Evolutionary conservation across 1,140 invertebrate genomes (phyloP), one percentile per base, ranked within the genome.

Genomic region (Aphis craccivora): DNA sequence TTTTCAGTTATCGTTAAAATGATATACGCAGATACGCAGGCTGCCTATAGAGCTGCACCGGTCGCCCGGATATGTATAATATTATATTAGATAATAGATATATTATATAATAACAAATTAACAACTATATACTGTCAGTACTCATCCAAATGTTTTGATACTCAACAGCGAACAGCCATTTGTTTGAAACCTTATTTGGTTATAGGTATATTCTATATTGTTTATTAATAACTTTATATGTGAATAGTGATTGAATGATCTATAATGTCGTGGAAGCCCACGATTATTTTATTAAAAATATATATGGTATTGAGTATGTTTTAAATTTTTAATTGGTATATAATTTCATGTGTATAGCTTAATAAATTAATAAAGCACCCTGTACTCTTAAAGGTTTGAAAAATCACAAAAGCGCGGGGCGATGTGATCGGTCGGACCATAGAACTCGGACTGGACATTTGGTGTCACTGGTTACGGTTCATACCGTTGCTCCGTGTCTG

Each of bases 391-490:
- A n/a, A 25, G 7, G 43, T 67, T 91, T 43, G 53, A 91, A 67
- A 92, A 51, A 23, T 48, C 23, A 48, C 45, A 88, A 51, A 83
- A 92, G 18, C 76, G 91, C 67, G 67, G 91, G 91, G 20, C 37
- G 7, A 9, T 48, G 60, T n/a, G 60, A 5, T 76, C 30, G 60
- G 30, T 76, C n/a, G 60, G 60, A 76, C 60, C 18, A n/a, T 5
- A 76, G 60, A 76, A 76, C 60, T 76, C 14, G 30, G n/a, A 76
- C 81, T 35, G 43, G 11, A 83, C 91, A 37, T 20, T 92, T 83
- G 91, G 91, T 51, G 60, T 48, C 91, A 92, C 91, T 92, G 91
- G 76, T 83, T 92, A 81, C 76, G 91, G 91, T 92, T 81, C n/a
- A 92, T 81, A 92, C 76, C 91, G n/a, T 81, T 35, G 18, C 40